Conservation (phyloP, 2,888 invertebrate genomes). For the Lomographa bimaculata region DNA sequence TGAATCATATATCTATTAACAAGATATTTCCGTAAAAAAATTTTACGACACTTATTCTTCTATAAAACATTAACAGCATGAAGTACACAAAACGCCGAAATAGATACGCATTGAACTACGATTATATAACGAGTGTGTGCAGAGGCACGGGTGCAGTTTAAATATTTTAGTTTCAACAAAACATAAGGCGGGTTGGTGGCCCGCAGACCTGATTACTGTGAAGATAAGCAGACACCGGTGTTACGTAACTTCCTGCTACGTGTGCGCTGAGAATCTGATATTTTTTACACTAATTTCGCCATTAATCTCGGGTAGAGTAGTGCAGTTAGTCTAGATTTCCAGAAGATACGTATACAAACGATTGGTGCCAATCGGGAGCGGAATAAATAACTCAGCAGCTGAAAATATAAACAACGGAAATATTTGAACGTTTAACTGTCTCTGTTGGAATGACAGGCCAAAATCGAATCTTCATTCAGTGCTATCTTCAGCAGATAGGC, state of each 20-base stretch:
- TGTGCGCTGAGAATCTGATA: conserved; percentile 34
- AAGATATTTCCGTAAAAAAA: too few relatives aligned
- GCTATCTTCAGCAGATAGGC: conserved; percentile 19
- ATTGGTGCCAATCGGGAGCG: conserved; percentile 14
- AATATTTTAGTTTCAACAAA: conserved; percentile 56
- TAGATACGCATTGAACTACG: conserved; percentile 33
- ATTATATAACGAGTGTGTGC: conserved; percentile 24
- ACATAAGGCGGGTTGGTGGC: conserved; percentile 41
- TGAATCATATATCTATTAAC: too few relatives aligned
- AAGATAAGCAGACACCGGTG: conserved; percentile 46
- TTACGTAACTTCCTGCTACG: conserved; percentile 45
- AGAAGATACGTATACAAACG: conserved; percentile 26
- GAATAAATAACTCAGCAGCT: conserved; percentile 15
- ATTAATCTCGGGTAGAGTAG: conserved; percentile 30
- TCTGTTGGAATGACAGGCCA: conserved; percentile 6
- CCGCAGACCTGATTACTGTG: conserved; percentile 40
- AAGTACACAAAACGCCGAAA: too few relatives aligned
- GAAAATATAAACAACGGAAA: conserved; percentile 1
- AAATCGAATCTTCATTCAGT: conserved; percentile 7
- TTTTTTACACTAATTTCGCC: conserved; percentile 35
- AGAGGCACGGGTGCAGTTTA: conserved; percentile 44
- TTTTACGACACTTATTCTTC: too few relatives aligned
- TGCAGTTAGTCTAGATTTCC: conserved; percentile 26
- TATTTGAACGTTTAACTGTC: conserved; percentile 3
- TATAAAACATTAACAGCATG: too few relatives aligned